Conservation (phyloP, 1,140 invertebrate species). For the Arctopsyche grandis region DNA sequence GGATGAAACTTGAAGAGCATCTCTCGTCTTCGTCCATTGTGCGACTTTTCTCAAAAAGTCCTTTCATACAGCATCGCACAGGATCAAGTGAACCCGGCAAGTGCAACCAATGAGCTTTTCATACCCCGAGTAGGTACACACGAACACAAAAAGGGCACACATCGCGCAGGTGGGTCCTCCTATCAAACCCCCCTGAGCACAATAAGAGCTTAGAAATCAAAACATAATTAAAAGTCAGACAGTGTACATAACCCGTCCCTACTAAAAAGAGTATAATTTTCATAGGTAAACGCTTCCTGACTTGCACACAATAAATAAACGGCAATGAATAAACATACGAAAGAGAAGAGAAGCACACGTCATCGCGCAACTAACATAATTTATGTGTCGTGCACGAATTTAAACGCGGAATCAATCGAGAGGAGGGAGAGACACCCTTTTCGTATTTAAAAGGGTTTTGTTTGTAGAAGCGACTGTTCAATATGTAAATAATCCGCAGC, state of each 20-base stretch:
- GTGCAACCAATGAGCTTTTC: conserved; percentile 25
- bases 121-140: neutral
- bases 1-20: neutral
- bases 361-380: too few species aligned
- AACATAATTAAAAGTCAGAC: conserved; percentile 5
- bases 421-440: too few species aligned
- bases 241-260: neutral
- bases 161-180: conserved; percentile 46
- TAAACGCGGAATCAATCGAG: too few species aligned
- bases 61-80: neutral
- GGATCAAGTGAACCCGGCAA: conserved; percentile 28
- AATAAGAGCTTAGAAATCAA: conserved; percentile 9
- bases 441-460: too few species aligned
- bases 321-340: neutral
- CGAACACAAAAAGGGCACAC: neutral
- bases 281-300: neutral
- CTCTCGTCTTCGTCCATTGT: conserved; percentile 22
- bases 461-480: too few species aligned
- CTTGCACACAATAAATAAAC: neutral
- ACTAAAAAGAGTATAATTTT: neutral
- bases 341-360: too few species aligned
- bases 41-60: neutral
- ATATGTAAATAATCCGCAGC: too few species aligned
- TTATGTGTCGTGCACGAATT: too few species aligned
- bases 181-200: conserved; percentile 36